These are phyloP conservation scores for Leiothrix lutea DNA, from an alignment of 2,113 vertebrate genomes.

Conservation along the genomic window DNA sequence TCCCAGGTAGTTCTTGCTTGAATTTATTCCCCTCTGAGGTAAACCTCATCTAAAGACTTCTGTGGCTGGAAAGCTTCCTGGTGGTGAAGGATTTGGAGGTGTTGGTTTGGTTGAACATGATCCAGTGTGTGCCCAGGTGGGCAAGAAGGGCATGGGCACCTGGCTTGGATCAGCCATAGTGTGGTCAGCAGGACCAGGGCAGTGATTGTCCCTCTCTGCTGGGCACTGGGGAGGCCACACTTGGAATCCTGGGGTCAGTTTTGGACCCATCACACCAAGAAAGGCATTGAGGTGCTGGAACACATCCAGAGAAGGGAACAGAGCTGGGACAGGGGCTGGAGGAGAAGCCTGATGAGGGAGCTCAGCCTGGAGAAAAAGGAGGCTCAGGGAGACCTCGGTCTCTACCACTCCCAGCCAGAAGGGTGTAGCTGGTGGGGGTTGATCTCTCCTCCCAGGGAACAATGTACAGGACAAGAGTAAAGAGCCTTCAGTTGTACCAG, in stretches of 20 bases:
- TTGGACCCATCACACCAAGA: not conserved
- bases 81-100: not conserved
- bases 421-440: rapidly evolving
- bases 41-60: not conserved
- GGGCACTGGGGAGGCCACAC: rapidly evolving
- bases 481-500: not conserved
- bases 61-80: not conserved
- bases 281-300: not conserved
- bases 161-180: not conserved
- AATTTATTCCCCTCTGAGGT: not conserved
- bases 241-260: rapidly evolving
- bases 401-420: not conserved
- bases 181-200: not conserved
- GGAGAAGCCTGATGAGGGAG: not conserved
- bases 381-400: not conserved
- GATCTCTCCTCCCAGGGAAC: not conserved
- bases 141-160: not conserved
- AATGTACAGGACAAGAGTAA: not conserved
- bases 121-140: rapidly evolving
- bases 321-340: not conserved
- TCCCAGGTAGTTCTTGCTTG: not conserved
- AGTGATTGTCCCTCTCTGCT: not conserved
- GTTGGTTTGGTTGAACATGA: not conserved
- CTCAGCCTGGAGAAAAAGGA: not conserved
- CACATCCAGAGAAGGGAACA: rapidly evolving